A percentile compares a stretch with the other conserved stretches of the same genome.
phyloP scores from a whole-genome alignment of 2,888 invertebrate species.

The Sphinx pinastri region DNA sequence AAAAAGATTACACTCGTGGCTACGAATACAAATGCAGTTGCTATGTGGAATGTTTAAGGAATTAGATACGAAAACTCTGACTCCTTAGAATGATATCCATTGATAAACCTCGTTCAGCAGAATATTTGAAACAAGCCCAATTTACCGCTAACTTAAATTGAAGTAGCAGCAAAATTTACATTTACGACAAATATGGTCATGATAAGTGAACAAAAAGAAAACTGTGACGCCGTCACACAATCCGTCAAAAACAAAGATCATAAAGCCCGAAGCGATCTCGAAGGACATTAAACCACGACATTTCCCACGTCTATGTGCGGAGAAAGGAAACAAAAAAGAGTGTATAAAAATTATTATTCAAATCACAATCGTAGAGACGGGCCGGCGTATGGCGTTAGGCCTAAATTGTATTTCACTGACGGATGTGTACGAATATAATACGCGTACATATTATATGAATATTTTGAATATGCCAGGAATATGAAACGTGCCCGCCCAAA shows the following conservation, averaged over 20 bases:
- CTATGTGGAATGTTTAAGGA: neutral
- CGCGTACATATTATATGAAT: constrained; percentile 49
- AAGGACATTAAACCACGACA: constrained; percentile 72
- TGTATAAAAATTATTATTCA: constrained; percentile 81
- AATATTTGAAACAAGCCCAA: neutral
- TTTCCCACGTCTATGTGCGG: constrained; percentile 78
- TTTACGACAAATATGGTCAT: neutral
- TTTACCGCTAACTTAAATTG: neutral
- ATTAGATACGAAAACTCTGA: neutral
- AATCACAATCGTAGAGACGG: constrained; percentile 74
- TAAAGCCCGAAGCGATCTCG: constrained; percentile 58
- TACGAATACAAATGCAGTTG: neutral
- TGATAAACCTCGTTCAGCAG: neutral
- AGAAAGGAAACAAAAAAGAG: constrained; percentile 81
- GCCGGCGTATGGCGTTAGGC: constrained; percentile 72
- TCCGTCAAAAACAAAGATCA: constrained; percentile 47
- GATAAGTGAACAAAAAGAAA: constrained; percentile 27
- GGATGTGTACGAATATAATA: constrained; percentile 54
- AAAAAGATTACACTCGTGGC: neutral
- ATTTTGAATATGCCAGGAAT: constrained; percentile 34
- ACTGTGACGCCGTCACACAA: constrained; percentile 40
- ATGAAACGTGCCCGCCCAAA: constrained; percentile 23
- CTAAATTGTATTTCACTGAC: constrained; percentile 78
- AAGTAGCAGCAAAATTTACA: constrained; percentile 17
- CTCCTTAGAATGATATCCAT: neutral